Evolutionary conservation across 2,113 vertebrate species (phyloP).

Genomic region (Apodemus speciosus): DNA sequence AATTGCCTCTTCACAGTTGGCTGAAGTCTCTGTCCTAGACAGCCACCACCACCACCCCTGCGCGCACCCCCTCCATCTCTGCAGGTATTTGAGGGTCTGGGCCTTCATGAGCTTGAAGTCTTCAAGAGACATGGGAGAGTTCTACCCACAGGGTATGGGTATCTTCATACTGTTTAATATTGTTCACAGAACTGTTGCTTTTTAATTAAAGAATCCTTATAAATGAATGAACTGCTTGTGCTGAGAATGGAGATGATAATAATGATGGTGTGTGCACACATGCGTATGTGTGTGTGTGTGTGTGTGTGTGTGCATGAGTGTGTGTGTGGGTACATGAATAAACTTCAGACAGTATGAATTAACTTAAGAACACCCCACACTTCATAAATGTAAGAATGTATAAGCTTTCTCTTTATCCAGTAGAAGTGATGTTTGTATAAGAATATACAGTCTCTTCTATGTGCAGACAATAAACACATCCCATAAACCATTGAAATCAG

Average conservation of each 20-base stretch:
- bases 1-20: not conserved
- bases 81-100: not conserved
- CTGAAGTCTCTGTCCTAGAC: rapidly evolving
- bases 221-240: no score
- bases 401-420: not conserved
- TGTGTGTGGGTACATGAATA: not conserved
- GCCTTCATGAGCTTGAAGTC: rapidly evolving
- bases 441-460: rapidly evolving
- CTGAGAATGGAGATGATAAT: not conserved
- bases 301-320: no score
- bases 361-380: not conserved
- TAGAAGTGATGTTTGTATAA: not conserved
- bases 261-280: rapidly evolving
- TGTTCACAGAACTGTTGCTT: rapidly evolving
- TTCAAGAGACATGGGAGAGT: no score
- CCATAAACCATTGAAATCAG: conserved; percentile 6
- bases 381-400: not conserved
- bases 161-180: rapidly evolving
- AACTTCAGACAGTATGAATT: not conserved
- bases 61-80: not conserved
- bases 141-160: rapidly evolving
- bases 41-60: no score
- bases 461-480: not conserved
- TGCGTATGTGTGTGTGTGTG: no score
- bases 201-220: not conserved